Percentiles rank a stretch among this genome's conserved stretches.
phyloP scores from a whole-genome alignment of 2,797 vertebrate genomes.

The Acanthurus leucopareius region DNA sequence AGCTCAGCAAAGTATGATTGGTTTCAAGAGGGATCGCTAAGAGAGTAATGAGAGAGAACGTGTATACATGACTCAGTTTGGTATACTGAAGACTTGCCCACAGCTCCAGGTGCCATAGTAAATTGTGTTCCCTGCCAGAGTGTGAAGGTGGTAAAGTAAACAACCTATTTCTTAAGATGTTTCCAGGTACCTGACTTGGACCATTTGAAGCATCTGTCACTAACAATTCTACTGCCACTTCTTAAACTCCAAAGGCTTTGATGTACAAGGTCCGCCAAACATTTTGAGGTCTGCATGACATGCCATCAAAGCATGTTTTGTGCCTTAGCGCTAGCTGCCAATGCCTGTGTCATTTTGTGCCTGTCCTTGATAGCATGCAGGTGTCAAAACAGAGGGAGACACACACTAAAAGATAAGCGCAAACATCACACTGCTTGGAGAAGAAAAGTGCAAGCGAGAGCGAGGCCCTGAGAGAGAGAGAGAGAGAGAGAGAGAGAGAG shows the following conservation, averaged over 20 bases:
- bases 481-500: neutral
- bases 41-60: neutral
- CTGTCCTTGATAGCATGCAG: conserved; percentile 70
- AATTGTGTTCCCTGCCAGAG: conserved; percentile 12
- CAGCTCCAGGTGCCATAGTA: neutral
- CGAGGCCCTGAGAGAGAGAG: neutral
- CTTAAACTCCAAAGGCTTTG: conserved; percentile 49
- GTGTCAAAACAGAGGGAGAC: conserved; percentile 61
- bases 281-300: conserved; percentile 66
- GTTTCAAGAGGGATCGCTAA: neutral
- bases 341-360: conserved; percentile 44
- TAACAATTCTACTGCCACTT: conserved; percentile 31
- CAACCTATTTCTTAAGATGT: neutral
- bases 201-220: conserved; percentile 39
- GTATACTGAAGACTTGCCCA: neutral
- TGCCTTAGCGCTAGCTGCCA: conserved; percentile 54
- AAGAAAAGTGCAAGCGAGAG: conserved; percentile 18
- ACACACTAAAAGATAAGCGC: conserved; percentile 53
- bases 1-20: neutral
- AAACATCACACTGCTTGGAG: conserved; percentile 20
- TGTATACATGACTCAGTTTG: neutral
- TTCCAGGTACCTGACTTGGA: conserved; percentile 12
- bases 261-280: conserved; percentile 60
- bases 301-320: conserved; percentile 63
- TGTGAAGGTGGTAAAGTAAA: conserved; percentile 34